phyloP scores from a whole-genome alignment of 1,140 invertebrate genomes.

The Acromyrmex heyeri region DNA sequence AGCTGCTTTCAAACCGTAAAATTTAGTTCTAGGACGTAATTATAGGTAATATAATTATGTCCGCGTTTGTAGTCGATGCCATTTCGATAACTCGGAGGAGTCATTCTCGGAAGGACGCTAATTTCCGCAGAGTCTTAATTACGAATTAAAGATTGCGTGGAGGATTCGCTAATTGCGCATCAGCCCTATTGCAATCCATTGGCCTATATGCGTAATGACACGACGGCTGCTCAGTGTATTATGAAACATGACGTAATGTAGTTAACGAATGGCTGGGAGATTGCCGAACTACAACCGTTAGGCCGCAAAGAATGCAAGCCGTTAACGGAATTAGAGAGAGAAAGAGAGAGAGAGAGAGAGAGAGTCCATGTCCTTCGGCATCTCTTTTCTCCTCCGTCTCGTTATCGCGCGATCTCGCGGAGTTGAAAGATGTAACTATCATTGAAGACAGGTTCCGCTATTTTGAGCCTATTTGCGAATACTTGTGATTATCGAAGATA shows the following conservation, averaged over 20 bases:
- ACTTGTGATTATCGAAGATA: not conserved
- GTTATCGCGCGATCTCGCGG: constrained; percentile 49
- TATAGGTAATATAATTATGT: not conserved
- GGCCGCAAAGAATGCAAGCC: constrained; percentile 41
- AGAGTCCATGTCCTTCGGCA: constrained; percentile 39
- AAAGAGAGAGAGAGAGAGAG: constrained; percentile 31
- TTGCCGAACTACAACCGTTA: constrained; percentile 61
- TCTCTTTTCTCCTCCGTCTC: constrained; percentile 26
- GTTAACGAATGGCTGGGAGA: constrained; percentile 36
- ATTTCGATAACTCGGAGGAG: constrained; percentile 3
- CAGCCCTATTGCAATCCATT: constrained; percentile 50
- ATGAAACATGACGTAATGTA: constrained; percentile 52
- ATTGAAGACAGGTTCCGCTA: constrained; percentile 30
- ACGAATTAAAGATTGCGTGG: constrained; percentile 38
- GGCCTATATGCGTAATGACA: constrained; percentile 63
- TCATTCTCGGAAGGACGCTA: not conserved
- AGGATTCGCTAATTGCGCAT: constrained; percentile 39
- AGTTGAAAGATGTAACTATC: constrained; percentile 3
- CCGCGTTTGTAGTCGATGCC: not conserved
- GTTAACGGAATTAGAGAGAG: constrained; percentile 50
- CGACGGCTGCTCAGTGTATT: constrained; percentile 29
- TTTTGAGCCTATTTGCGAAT: constrained; percentile 8
- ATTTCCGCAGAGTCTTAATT: constrained; percentile 29
- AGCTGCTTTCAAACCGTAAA: not conserved
- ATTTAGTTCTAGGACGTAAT: not conserved